Evolutionary conservation across 1,140 invertebrate species (phyloP), one percentile per base, ranked within the genome.

Genomic region (Drosophila carrolli): DNA sequence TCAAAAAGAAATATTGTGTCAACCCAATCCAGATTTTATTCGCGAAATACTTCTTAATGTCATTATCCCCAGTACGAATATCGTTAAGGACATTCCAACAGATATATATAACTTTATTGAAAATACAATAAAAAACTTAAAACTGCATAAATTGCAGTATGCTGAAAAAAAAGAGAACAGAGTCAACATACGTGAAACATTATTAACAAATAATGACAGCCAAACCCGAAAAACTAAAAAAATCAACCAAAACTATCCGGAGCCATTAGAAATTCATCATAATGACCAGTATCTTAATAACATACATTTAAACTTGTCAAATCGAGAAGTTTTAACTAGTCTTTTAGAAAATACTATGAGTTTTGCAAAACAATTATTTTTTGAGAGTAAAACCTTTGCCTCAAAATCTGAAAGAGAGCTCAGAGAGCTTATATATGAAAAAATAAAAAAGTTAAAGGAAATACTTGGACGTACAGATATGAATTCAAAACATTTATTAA

Each of bases 321-420:
- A 80, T 14, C 54, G 55, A 54, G 38, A 67, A n/a, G 23, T 13
- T 14, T 37, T 65, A n/a, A 68, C 40, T 4, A 35, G 13, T 0
- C 23, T 73, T 47, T 16, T 88, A 7, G 27, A 16, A 2, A 55
- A 66, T 23, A 76, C 84, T 6, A 63, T 67, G 16, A 32, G 66
- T 35, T 82, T 84, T 47, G 86, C 78, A 1, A 85, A 65, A 40
- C 48, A 81, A n/a, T 63, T 91, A 9, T 72, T 78, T 11, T 72
- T 75, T 19, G 81, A 90, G 32, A 88, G 83, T 48, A 63, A 61
- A 16, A 32, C n/a, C 4, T 53, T 65, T 27, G 35, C 53, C 6
- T 46, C 51, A 7, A 59, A 74, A 14, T 58, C 80, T 6, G 81
- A 78, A 41, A 55, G 74, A 11, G 70, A 76, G 10, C 70, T 89